phyloP scores from a whole-genome alignment of 1,140 invertebrate genomes.

The Glomeris maerens region DNA sequence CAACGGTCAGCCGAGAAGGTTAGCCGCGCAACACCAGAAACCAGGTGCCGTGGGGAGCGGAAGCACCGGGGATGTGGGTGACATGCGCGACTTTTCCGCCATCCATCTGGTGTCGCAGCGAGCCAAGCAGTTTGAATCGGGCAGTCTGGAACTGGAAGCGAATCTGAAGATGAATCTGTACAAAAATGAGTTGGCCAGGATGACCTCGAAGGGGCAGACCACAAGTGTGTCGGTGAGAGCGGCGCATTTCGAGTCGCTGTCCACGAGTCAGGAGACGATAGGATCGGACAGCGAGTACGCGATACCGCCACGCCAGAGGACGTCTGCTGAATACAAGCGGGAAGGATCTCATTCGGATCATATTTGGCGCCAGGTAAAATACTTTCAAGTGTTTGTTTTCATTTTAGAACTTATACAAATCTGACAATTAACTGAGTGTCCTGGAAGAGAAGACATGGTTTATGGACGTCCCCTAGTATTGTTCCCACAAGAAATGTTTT shows the following conservation, averaged over 20 bases:
- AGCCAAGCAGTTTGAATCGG: constrained; percentile 55
- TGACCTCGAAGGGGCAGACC: constrained; percentile 50
- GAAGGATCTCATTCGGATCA: constrained; percentile 1
- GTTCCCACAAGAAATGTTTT: no score
- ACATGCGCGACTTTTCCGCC: not conserved
- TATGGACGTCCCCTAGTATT: no score
- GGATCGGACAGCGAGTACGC: constrained; percentile 9
- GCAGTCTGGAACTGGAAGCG: constrained; percentile 31
- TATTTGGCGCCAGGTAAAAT: no score
- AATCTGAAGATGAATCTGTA: constrained; percentile 50
- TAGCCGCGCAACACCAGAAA: no score
- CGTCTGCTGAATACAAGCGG: not conserved
- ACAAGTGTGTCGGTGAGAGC: constrained; percentile 56
- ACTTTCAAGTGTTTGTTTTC: no score
- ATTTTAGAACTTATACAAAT: no score
- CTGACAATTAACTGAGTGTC: no score
- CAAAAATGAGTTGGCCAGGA: constrained; percentile 51
- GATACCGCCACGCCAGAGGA: constrained; percentile 2
- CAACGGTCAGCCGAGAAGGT: no score
- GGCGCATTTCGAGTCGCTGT: constrained; percentile 50
- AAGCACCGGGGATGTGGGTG: not conserved
- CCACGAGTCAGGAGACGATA: constrained; percentile 11
- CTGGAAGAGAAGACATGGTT: no score
- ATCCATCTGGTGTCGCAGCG: constrained; percentile 33
- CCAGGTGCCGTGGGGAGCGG: no score